Percentiles rank a stretch among this genome's conserved stretches.
phyloP scores from a whole-genome alignment of 2,888 invertebrate species.

The Didymodactylos carnosus region DNA sequence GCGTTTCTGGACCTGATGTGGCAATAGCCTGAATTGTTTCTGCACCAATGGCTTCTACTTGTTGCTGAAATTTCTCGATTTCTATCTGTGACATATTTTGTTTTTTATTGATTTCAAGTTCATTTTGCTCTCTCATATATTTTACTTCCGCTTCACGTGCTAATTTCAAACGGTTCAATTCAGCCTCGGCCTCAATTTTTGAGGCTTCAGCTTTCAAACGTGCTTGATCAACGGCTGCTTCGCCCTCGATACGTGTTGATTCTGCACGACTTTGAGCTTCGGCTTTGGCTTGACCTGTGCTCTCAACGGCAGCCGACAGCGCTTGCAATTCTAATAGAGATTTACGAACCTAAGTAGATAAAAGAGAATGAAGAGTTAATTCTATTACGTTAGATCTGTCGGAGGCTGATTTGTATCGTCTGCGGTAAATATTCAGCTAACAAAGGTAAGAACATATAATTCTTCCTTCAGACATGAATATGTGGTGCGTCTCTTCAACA shows the following conservation, averaged over 20 bases:
- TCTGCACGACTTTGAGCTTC: conserved; percentile 38
- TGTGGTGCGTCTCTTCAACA: background rate
- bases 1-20: background rate
- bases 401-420: background rate
- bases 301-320: conserved; percentile 37
- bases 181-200: conserved; percentile 37
- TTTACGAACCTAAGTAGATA: no score
- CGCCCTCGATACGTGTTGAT: conserved; percentile 19
- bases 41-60: conserved; percentile 35
- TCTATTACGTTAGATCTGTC: background rate
- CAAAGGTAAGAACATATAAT: background rate
- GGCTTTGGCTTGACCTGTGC: conserved; percentile 39
- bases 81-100: conserved; percentile 32
- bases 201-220: conserved; percentile 35
- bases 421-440: background rate
- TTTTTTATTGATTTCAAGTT: conserved; percentile 32
- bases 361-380: no score
- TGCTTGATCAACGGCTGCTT: conserved; percentile 38
- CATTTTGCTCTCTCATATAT: conserved; percentile 34
- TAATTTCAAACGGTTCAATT: conserved; percentile 32
- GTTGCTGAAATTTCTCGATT: conserved; percentile 33
- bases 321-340: conserved; percentile 19
- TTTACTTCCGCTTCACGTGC: conserved; percentile 36
- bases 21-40: conserved; percentile 25
- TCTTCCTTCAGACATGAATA: background rate